These are phyloP conservation scores for Eupeodes corollae DNA, from an alignment of 1,140 invertebrate genomes.

Conservation along the genomic window DNA sequence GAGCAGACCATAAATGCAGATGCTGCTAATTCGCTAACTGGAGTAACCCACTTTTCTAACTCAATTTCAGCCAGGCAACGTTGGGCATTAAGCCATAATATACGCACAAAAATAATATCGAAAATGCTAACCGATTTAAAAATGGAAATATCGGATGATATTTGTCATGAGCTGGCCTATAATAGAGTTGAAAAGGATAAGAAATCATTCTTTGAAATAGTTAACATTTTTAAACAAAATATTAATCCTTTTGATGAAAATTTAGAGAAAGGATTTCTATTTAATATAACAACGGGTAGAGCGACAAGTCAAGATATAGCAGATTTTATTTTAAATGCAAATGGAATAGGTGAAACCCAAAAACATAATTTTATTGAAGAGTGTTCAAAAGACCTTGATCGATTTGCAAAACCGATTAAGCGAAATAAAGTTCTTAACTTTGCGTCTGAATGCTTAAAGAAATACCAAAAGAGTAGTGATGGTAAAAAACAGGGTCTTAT, in stretches of 20 bases:
- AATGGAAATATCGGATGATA: not conserved
- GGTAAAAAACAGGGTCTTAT: too few species aligned
- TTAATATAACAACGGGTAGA: not conserved
- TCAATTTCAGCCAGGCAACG: constrained; percentile 19
- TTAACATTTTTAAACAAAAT: not conserved
- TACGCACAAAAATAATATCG: constrained; percentile 4
- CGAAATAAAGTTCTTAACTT: too few species aligned
- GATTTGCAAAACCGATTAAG: too few species aligned
- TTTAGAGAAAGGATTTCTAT: not conserved
- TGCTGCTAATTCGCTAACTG: constrained; percentile 17
- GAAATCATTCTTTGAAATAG: not conserved
- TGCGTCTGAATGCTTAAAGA: too few species aligned
- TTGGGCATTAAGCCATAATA: constrained; percentile 10
- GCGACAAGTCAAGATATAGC: too few species aligned
- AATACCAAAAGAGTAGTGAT: too few species aligned
- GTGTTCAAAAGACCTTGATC: too few species aligned
- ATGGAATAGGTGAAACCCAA: too few species aligned
- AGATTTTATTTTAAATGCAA: too few species aligned
- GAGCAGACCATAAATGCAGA: constrained; percentile 25
- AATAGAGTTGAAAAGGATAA: not conserved
- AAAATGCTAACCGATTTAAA: not conserved
- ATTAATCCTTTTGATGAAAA: not conserved
- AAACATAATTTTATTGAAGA: too few species aligned
- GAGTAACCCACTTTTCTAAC: constrained; percentile 18
- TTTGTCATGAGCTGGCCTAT: not conserved